Evolutionary conservation across 1,140 invertebrate species (phyloP).

Genomic region (Macrotrachela quadricornifera): DNA sequence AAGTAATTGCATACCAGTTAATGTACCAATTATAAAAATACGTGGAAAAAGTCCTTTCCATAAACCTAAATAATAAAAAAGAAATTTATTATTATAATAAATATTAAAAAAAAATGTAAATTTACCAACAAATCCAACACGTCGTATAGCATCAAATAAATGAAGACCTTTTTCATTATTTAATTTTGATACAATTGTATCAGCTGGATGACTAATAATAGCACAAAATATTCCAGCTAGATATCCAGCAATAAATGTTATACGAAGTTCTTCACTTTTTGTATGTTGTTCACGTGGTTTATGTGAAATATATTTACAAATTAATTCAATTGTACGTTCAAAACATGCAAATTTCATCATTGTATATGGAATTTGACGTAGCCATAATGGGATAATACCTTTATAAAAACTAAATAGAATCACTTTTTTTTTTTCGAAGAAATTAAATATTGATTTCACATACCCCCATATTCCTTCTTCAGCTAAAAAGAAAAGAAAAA

Average conservation of each 20-base stretch:
- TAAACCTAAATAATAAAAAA: constrained; percentile 50
- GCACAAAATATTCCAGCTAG: constrained; percentile 93
- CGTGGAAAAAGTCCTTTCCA: constrained; percentile 91
- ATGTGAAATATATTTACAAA: constrained; percentile 68
- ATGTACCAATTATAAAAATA: constrained; percentile 98
- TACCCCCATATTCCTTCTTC: background rate
- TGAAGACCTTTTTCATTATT: too few species aligned
- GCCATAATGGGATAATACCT: constrained; percentile 83
- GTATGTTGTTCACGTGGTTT: constrained; percentile 73
- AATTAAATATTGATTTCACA: background rate
- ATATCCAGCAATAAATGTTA: constrained; percentile 62
- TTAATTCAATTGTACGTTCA: constrained; percentile 79
- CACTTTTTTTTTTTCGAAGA: background rate
- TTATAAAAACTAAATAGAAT: constrained; percentile 54
- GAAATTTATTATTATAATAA: constrained; percentile 46
- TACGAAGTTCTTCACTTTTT: constrained; percentile 79
- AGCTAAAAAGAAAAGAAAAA: background rate
- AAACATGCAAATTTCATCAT: constrained; percentile 99
- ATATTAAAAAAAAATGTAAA: too few species aligned
- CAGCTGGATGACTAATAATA: constrained; percentile 73
- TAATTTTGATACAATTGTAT: too few species aligned
- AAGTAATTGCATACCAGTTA: constrained; percentile 97
- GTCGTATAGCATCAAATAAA: constrained; percentile 75
- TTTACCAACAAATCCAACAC: constrained; percentile 57
- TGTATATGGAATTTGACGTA: constrained; percentile 95